Evolutionary conservation across 2,797 vertebrate genomes (phyloP), one percentile per base, ranked within the genome.

Genomic region (Gephyroberyx darwinii): DNA sequence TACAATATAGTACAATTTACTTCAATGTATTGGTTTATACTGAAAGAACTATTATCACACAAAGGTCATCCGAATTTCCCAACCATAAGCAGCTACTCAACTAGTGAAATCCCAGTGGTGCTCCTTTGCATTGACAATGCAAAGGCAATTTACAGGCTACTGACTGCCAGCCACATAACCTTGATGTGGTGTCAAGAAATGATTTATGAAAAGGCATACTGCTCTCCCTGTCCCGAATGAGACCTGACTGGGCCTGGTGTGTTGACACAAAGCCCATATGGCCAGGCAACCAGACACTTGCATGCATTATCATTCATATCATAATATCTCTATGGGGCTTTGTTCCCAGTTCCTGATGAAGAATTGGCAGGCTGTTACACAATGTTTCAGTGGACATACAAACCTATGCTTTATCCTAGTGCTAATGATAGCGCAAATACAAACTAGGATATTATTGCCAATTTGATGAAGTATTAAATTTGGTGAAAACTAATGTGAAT

Each of bases 121-220:
- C 70, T 74, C 68, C 66, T 85, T 77, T 83, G 78, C 84, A 84
- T 91, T 80, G 85, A 79, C 87, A 91, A 87, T 78, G 85, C 82
- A 82, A 87, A 88, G 80, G 85, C 85, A 88, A 88, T 90, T 86
- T 89, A 84, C 86, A 77, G 79, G 77, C 86, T 76, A 70, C 83
- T 69, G 67, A 77, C 86, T 81, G 86, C 84, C 85, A 85, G 72
- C 81, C 80, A 62, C 78, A 81, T 90, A 89, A 87, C 85, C 88
- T 90, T 92, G 89, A 92, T 88, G 83, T 75, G 86, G 71, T 90
- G 91, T 92, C 88, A 88, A 82, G 75, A 88, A 89, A 89, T 89
- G 88, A 90, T 92, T 91, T 91, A 91, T 91, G 89, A 88, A 91
- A 91, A 92, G 79, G 85, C 84, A 79, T 86, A 85, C 77, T 43